Evolutionary conservation across 2,888 invertebrate species (phyloP).

Genomic region (Aleiodes testaceus): DNA sequence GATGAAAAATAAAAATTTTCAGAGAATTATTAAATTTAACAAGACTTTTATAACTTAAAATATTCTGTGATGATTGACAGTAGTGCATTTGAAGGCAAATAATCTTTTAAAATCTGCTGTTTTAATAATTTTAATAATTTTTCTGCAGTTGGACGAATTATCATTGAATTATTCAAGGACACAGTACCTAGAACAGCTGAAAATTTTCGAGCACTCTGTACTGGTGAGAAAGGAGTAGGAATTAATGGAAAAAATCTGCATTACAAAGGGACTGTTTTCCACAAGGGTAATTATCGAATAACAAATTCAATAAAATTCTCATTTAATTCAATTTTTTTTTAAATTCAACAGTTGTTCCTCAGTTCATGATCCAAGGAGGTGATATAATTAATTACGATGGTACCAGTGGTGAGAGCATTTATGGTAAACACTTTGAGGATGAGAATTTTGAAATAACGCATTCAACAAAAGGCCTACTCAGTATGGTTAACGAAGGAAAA

Average conservation of each 20-base stretch:
- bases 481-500: constrained; percentile 86
- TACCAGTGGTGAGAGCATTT: constrained; percentile 94
- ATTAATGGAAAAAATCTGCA: constrained; percentile 82
- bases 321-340: background rate
- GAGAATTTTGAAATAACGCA: constrained; percentile 85
- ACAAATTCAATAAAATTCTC: background rate
- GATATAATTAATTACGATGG: constrained; percentile 88
- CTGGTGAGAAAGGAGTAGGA: constrained; percentile 90
- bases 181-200: constrained; percentile 90
- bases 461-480: constrained; percentile 80
- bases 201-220: constrained; percentile 93
- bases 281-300: constrained; percentile 76
- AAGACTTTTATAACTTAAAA: too few species aligned
- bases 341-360: constrained; percentile 79
- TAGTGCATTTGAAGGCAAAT: constrained; percentile 39
- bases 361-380: constrained; percentile 93
- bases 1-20: background rate
- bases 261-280: constrained; percentile 88
- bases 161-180: constrained; percentile 90
- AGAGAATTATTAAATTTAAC: background rate
- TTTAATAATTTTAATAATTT: constrained; percentile 27
- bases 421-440: constrained; percentile 91
- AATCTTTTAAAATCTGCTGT: constrained; percentile 7
- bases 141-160: constrained; percentile 82
- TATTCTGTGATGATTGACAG: too few species aligned